Percentiles rank a stretch among this genome's conserved stretches.
Conservation (phyloP, 2,113 vertebrate species). For the Eleginops maclovinus region DNA sequence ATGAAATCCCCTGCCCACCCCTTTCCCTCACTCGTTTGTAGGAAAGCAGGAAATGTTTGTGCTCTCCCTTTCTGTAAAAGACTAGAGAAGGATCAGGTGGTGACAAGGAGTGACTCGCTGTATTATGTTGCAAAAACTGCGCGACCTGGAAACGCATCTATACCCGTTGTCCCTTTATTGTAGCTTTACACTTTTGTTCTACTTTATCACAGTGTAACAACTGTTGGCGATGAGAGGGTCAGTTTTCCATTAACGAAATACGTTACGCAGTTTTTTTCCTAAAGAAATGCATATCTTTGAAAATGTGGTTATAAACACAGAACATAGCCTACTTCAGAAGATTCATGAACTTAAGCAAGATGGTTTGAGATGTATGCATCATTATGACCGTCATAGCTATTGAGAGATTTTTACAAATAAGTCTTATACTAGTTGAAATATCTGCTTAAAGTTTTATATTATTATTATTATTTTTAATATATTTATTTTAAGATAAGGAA, state of each 20-base stretch:
- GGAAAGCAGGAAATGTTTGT: not conserved
- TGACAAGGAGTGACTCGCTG: not conserved
- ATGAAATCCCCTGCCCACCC: constrained; percentile 9
- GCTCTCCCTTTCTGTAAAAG: not conserved
- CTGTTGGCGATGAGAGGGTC: not conserved
- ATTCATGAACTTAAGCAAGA: not conserved
- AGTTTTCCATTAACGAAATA: not conserved
- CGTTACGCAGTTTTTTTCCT: not conserved
- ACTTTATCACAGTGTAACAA: not conserved
- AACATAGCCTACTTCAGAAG: not conserved
- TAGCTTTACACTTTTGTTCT: not conserved
- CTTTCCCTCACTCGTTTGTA: not conserved
- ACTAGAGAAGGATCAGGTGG: not conserved
- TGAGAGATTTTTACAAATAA: not conserved
- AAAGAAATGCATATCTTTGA: not conserved
- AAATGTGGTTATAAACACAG: not conserved
- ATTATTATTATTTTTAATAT: no score
- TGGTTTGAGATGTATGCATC: not conserved
- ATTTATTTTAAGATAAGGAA: no score
- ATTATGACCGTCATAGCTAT: not conserved
- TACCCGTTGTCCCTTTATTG: no score
- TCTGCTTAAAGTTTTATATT: no score
- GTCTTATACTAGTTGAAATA: not conserved
- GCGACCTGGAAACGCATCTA: not conserved
- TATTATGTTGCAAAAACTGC: not conserved